Evolutionary conservation across 2,888 invertebrate genomes (phyloP).

Genomic region (Drosophila sordidula): DNA sequence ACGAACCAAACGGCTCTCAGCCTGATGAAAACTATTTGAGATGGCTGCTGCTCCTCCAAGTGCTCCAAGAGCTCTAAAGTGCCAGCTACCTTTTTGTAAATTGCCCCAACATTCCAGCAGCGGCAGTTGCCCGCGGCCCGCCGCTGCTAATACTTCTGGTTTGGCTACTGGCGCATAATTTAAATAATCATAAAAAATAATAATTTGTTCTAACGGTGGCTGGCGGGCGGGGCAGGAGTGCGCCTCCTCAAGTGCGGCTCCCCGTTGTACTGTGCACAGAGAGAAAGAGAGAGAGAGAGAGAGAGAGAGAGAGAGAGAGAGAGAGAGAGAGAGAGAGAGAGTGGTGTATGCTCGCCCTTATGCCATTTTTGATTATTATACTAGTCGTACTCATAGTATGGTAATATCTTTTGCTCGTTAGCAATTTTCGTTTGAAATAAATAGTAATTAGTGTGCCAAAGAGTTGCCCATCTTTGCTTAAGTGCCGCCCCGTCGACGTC

Average conservation of each 20-base stretch:
- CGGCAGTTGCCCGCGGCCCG: slow-evolving; percentile 23
- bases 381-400: slow-evolving; percentile 40
- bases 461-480: slow-evolving; percentile 61
- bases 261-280: slow-evolving; percentile 6
- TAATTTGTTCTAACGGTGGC: slow-evolving; percentile 68
- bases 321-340: no score
- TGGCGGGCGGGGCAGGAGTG: background rate
- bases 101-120: slow-evolving; percentile 69
- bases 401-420: slow-evolving; percentile 79
- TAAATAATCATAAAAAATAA: slow-evolving; percentile 81
- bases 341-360: slow-evolving; percentile 14
- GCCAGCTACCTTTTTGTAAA: slow-evolving; percentile 71
- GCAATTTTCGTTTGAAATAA: slow-evolving; percentile 81
- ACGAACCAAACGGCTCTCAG: slow-evolving; percentile 53
- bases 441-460: slow-evolving; percentile 78
- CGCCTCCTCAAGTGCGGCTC: slow-evolving; percentile 21
- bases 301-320: no score
- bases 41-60: slow-evolving; percentile 39
- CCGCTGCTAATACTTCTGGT: slow-evolving; percentile 51
- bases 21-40: slow-evolving; percentile 80
- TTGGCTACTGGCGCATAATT: slow-evolving; percentile 69
- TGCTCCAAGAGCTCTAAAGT: slow-evolving; percentile 65
- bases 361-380: slow-evolving; percentile 59
- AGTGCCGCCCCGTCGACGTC: slow-evolving; percentile 31
- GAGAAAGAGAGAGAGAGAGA: no score